Evolutionary conservation across 2,113 vertebrate species (phyloP).

Genomic region (Mesocricetus auratus): DNA sequence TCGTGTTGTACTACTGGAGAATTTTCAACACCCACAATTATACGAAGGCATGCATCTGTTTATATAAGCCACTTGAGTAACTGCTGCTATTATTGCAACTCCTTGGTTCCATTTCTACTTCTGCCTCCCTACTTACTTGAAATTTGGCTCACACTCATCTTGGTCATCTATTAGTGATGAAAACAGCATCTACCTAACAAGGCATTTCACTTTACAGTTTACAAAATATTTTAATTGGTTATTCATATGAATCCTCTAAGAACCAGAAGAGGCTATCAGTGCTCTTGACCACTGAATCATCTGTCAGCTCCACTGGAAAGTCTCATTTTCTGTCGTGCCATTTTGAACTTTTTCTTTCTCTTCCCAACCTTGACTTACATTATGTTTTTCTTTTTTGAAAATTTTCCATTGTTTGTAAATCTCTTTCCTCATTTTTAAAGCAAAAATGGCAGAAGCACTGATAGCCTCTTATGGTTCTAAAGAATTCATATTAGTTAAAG

Average conservation of each 20-base stretch:
- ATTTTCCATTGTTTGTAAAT: not conserved
- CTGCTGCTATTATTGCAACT: not conserved
- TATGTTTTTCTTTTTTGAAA: not conserved
- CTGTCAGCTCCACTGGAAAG: fast-evolving
- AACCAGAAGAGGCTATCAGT: not conserved
- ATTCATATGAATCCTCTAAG: constrained; percentile 11
- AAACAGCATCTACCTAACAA: not conserved
- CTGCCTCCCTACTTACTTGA: not conserved
- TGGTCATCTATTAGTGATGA: not conserved
- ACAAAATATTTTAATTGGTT: constrained; percentile 24
- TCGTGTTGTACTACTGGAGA: not conserved
- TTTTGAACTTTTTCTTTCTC: not conserved
- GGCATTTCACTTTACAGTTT: not conserved
- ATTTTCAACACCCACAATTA: not conserved
- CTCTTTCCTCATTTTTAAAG: not conserved
- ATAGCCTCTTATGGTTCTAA: not conserved
- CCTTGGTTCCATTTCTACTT: not conserved
- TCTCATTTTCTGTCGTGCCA: not conserved
- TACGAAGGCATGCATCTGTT: not conserved
- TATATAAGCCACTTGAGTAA: not conserved
- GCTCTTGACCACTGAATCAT: not conserved
- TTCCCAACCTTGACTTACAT: not conserved
- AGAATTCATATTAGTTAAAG: not conserved
- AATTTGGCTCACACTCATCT: not conserved
- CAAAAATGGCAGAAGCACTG: not conserved